Evolutionary conservation across 2,113 vertebrate genomes (phyloP).

Genomic region (Phodopus roborovskii): DNA sequence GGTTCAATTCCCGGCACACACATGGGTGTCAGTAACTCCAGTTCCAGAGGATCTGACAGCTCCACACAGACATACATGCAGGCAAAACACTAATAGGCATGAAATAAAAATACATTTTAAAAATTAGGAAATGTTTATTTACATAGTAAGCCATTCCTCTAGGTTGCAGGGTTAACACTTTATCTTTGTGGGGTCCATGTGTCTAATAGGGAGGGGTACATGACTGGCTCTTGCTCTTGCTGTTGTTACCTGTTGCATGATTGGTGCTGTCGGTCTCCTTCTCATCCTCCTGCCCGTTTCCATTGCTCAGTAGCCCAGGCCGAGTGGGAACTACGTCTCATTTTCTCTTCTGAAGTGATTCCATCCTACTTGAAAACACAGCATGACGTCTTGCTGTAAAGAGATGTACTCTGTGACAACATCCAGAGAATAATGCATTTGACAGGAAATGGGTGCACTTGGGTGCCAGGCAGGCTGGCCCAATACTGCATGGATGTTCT

Average conservation of each 20-base stretch:
- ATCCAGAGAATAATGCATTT: accelerated
- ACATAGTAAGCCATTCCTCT: accelerated
- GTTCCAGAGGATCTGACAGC: neutral
- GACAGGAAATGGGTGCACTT: neutral
- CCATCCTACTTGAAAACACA: neutral
- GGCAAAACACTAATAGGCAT: neutral
- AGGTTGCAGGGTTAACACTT: neutral
- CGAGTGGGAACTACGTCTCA: too few species aligned
- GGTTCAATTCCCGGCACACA: neutral
- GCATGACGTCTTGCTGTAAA: accelerated
- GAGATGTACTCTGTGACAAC: neutral
- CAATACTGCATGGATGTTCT: neutral
- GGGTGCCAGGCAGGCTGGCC: neutral
- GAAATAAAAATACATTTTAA: neutral
- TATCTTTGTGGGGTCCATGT: neutral
- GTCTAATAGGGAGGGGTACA: neutral
- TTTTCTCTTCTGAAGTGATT: neutral
- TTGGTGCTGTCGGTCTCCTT: neutral
- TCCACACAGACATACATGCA: neutral
- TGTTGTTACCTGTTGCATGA: too few species aligned
- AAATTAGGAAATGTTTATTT: neutral
- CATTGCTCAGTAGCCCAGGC: neutral
- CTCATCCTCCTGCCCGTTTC: neutral
- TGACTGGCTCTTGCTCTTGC: neutral
- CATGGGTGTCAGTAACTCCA: neutral